These are phyloP conservation scores for Eubasilissa regina DNA, from an alignment of 1,140 invertebrate species.

Conservation along the genomic window DNA sequence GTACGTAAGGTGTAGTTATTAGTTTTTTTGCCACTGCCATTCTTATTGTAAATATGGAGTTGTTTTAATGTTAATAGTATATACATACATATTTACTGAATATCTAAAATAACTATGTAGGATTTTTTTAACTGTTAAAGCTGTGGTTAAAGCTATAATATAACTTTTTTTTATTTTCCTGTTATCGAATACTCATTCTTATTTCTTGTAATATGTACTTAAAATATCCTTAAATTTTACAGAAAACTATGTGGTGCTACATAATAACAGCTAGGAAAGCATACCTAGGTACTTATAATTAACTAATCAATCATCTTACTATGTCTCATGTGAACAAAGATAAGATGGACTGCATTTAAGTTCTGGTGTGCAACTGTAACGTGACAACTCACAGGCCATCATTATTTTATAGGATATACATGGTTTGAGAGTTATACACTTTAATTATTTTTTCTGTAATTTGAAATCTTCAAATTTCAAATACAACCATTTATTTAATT, in stretches of 20 bases:
- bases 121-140: slow-evolving; percentile 45
- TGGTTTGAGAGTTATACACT: too few relatives aligned
- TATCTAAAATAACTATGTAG: slow-evolving; percentile 26
- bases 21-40: slow-evolving; percentile 60
- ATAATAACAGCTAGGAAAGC: background rate
- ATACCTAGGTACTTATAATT: background rate
- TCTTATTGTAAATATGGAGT: slow-evolving; percentile 44
- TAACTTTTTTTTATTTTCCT: background rate
- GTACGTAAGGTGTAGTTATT: slow-evolving; percentile 54
- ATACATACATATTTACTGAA: slow-evolving; percentile 24
- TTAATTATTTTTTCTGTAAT: too few relatives aligned
- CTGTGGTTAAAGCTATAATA: background rate
- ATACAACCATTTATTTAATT: too few relatives aligned
- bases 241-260: slow-evolving; percentile 26
- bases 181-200: background rate
- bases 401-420: too few relatives aligned
- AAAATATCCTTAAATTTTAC: background rate
- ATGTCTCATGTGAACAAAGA: too few relatives aligned
- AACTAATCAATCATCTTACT: too few relatives aligned
- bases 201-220: background rate
- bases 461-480: too few relatives aligned
- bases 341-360: too few relatives aligned
- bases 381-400: too few relatives aligned
- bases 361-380: too few relatives aligned
- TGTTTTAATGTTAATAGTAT: slow-evolving; percentile 31